Evolutionary conservation across 1,140 invertebrate genomes (phyloP), one percentile per base, ranked within the genome.

Genomic region (Eriocheir sinensis): DNA sequence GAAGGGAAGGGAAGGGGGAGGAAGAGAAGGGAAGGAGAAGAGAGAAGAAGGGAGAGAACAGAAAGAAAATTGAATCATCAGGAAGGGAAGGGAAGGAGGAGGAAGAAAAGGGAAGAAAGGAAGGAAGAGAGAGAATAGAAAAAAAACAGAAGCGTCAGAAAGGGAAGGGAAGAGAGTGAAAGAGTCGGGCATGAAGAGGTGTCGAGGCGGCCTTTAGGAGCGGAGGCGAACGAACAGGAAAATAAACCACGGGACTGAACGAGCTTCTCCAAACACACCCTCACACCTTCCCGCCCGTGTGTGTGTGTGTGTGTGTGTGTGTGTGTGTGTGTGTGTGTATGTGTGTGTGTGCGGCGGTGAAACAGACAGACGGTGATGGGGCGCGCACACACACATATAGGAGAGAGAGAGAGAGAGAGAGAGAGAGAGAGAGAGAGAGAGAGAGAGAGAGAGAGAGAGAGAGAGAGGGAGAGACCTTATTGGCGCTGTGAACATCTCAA

Each of bases 51-150:
- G 30, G 32, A 21, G 44, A 53, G 32, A 48, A 53, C 41, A 32
- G 83, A 41, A n/a, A 83, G 83, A 41, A 30, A 92, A 92, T 92
- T n/a, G n/a, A n/a, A n/a, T n/a, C n/a, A n/a, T n/a, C n/a, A 8
- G 83, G 27, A 30, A 36, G 0, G n/a, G 88, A 48, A 32, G 88
- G 34, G 30, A 48, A 90, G 21, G 48, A 53, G 32, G 34, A 53
- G 48, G 6, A 6, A 90, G 44, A 32, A 32, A 27, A 32, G 17
- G n/a, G 48, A 53, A 40, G 48, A n/a, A 48, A 12, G 89, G 34
- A 88, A 40, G 38, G 85, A 38, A 40, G 38, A 12, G 27, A 34
- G 79, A 81, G 79, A 27, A 34, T 4, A 27, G 27, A 3, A n/a
- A 34, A 81, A 34, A 27, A 34, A 34, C 3, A 34, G 6, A 4